These are phyloP conservation scores for Eumerus sabulonum DNA, from an alignment of 2,888 invertebrate species.

Conservation along the genomic window DNA sequence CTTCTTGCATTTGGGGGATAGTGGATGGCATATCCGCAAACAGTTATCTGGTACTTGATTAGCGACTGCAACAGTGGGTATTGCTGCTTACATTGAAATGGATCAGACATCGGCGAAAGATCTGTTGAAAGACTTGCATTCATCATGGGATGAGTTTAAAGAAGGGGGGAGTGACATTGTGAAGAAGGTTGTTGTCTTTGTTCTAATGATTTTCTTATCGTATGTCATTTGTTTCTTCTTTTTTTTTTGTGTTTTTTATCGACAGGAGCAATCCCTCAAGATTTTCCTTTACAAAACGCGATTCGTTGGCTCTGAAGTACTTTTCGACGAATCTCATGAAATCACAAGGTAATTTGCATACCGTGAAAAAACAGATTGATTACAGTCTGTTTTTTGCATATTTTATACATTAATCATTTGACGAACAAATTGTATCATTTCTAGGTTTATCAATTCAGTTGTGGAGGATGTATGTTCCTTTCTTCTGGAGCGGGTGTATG, in stretches of 20 bases:
- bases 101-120: constrained; percentile 20
- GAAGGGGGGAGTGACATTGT: constrained; percentile 19
- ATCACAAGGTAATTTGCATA: constrained; percentile 37
- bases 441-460: constrained; percentile 75
- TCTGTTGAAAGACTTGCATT: constrained; percentile 32
- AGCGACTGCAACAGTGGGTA: constrained; percentile 35
- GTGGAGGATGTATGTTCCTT: constrained; percentile 77
- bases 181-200: constrained; percentile 37
- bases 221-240: background rate
- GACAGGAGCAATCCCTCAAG: constrained; percentile 76
- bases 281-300: constrained; percentile 75
- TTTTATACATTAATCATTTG: too few relatives aligned
- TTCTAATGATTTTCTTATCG: background rate
- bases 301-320: constrained; percentile 68
- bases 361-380: constrained; percentile 18
- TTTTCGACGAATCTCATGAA: constrained; percentile 25
- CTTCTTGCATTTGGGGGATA: constrained; percentile 1
- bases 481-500: constrained; percentile 76
- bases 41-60: constrained; percentile 47
- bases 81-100: constrained; percentile 29
- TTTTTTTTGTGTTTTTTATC: constrained; percentile 9
- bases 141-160: constrained; percentile 29
- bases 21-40: constrained; percentile 31
- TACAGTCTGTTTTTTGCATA: background rate
- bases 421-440: constrained; percentile 14